A percentile compares a stretch with the other conserved stretches of the same genome.
Evolutionary conservation across 2,888 invertebrate genomes (phyloP).

Genomic region (Plagodis pulveraria): DNA sequence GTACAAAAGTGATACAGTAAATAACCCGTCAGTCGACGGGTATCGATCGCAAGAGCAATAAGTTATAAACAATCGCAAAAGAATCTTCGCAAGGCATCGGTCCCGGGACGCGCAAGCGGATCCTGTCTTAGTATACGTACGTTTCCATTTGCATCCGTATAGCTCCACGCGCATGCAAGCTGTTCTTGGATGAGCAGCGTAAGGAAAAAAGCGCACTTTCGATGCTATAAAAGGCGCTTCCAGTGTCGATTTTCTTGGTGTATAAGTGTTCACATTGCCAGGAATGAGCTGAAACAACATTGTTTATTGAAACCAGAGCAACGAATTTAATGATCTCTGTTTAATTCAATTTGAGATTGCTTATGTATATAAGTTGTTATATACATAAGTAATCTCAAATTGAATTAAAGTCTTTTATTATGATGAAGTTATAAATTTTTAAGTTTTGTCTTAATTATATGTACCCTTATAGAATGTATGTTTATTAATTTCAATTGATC

Average conservation of each 20-base stretch:
- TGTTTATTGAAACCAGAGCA: background rate
- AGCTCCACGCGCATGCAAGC: constrained; percentile 97
- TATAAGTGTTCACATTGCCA: constrained; percentile 91
- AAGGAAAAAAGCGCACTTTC: constrained; percentile 94
- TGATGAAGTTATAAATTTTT: too few relatives aligned
- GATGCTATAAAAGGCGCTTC: constrained; percentile 94
- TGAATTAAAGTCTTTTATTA: too few relatives aligned
- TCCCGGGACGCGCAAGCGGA: constrained; percentile 64
- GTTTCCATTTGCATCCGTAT: constrained; percentile 91
- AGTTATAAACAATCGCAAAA: constrained; percentile 21
- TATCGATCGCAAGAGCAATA: constrained; percentile 41
- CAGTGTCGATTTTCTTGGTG: constrained; percentile 88
- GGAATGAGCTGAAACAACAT: constrained; percentile 87
- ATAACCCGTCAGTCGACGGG: constrained; percentile 54
- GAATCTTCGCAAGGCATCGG: constrained; percentile 52
- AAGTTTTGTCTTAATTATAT: too few relatives aligned
- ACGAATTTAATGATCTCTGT: too few relatives aligned
- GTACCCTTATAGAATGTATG: too few relatives aligned
- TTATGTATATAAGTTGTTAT: too few relatives aligned
- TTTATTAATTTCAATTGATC: too few relatives aligned
- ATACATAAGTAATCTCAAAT: too few relatives aligned
- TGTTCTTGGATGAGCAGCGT: constrained; percentile 92
- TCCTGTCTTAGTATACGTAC: constrained; percentile 64
- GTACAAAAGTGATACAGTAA: constrained; percentile 51
- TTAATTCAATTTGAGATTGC: too few relatives aligned